A percentile compares a stretch with the other conserved stretches of the same genome.
Evolutionary conservation across 64 coral and sea anemone genomes (phyloP).

Genomic region (Stylophora pistillata): DNA sequence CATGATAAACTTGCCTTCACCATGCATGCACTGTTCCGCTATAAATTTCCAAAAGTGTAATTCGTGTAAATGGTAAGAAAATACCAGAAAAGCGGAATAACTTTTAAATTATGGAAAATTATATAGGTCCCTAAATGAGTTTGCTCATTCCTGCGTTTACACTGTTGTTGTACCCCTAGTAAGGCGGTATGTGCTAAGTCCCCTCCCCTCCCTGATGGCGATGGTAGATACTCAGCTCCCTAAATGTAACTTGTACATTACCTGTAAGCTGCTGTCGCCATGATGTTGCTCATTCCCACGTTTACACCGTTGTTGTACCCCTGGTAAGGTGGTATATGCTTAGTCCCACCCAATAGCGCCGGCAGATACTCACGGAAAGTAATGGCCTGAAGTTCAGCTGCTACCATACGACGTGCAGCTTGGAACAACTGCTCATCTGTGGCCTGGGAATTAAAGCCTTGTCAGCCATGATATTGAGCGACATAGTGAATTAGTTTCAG

Average conservation of each 20-base stretch:
- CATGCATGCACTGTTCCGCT: no score
- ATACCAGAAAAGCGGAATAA: no score
- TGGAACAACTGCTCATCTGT: slow-evolving; percentile 85
- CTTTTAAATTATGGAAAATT: no score
- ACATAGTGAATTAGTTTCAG: no score
- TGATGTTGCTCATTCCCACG: slow-evolving; percentile 70
- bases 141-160: slow-evolving; percentile 68
- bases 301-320: slow-evolving; percentile 61
- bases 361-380: slow-evolving; percentile 90
- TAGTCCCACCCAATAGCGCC: slow-evolving; percentile 57
- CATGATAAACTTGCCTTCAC: not conserved
- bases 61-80: no score
- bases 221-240: slow-evolving; percentile 84
- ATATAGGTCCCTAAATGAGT: no score
- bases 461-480: not conserved
- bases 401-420: slow-evolving; percentile 68
- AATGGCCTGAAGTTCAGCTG: slow-evolving; percentile 88
- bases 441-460: slow-evolving; percentile 26
- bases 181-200: slow-evolving; percentile 53
- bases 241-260: not conserved
- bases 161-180: slow-evolving; percentile 57
- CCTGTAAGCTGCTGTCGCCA: slow-evolving; percentile 92
- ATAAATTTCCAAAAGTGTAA: no score
- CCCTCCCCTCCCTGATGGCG: slow-evolving; percentile 64
- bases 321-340: slow-evolving; percentile 58